Evolutionary conservation across 2,888 invertebrate species (phyloP), one percentile per base, ranked within the genome.

Genomic region (Liopterus haemorrhoidalis): DNA sequence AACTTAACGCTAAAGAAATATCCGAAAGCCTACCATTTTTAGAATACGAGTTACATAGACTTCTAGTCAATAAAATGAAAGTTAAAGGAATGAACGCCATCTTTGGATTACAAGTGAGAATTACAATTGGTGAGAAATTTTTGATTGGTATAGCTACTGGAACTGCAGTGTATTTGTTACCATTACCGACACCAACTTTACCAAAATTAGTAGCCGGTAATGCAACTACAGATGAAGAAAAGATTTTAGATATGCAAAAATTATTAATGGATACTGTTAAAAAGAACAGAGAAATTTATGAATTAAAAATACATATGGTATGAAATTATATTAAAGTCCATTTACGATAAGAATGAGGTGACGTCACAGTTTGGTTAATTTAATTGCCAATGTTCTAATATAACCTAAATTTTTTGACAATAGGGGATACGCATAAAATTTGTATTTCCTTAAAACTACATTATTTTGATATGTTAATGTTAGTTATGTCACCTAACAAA

Each of bases 61-160:
- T 94, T 54, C 70, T 96, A 24, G 76, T 94, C 2, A 92, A 91
- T 61, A 95, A 94, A 64, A 70, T 96, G 2, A 82, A 88, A 67
- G 86, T 94, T 52, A 90, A 90, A 67, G 94, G 93, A 5, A 94
- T 95, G 80, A 97, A 96, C 71, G 87, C 92, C 3, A 72, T 95
- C 41, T 95, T 95, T 69, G 88, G 89, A 0, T 72, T 96, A 5
- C 83, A 82, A 61, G 74, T 79, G 49, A 68, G 72, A 49, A 70
- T 74, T 16, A 70, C 89, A 0, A 78, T 95, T 38, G 94, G 95
- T 2, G 94, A 94, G 62, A 80, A 84, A 36, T 78, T 90, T 65
- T 79, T 96, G 42, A 82, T 93, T 54, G 88, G 89, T 4, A 78
- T 93, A 49, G 95, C 92, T 0, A 86, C 87, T 3, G 92, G 90